Conservation (phyloP, 2,797 vertebrate genomes). For the Diplodus sargus region DNA sequence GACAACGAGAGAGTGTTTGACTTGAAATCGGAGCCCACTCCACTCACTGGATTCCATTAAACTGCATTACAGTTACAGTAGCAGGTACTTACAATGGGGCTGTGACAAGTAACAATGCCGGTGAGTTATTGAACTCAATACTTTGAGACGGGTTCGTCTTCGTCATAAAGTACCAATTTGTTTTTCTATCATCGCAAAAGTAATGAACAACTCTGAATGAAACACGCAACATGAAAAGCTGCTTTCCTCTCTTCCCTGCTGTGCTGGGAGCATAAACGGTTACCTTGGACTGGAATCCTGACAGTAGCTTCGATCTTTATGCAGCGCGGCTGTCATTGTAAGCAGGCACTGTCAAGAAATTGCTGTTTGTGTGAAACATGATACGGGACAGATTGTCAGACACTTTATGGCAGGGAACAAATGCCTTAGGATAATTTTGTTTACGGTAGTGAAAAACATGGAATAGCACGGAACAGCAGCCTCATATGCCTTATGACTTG, state of each 20-base stretch:
- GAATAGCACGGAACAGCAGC: conserved; percentile 30
- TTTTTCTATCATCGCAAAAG: conserved; percentile 26
- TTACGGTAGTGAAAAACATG: conserved; percentile 57
- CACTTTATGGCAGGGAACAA: conserved; percentile 67
- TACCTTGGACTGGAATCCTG: conserved; percentile 52
- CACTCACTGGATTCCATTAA: neutral
- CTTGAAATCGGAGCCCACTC: neutral
- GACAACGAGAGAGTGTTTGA: neutral
- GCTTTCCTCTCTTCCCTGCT: conserved; percentile 3
- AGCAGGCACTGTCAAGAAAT: conserved; percentile 70
- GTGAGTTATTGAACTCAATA: neutral
- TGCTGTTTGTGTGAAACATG: conserved; percentile 63
- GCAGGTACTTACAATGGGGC: neutral
- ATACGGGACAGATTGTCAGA: conserved; percentile 68
- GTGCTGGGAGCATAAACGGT: conserved; percentile 54
- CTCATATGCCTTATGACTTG: conserved; percentile 33
- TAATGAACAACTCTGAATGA: conserved; percentile 42
- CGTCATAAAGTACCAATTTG: conserved; percentile 8
- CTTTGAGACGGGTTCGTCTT: conserved; percentile 20
- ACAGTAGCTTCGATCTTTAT: conserved; percentile 69
- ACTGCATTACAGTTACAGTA: neutral
- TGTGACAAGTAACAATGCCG: neutral
- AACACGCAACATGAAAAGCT: conserved; percentile 48
- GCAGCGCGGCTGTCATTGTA: conserved; percentile 66
- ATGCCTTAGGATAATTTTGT: conserved; percentile 67